Percentiles rank a stretch among this genome's conserved stretches.
Evolutionary conservation across 2,797 vertebrate genomes (phyloP).

Genomic region (Sebastolobus altivelis): DNA sequence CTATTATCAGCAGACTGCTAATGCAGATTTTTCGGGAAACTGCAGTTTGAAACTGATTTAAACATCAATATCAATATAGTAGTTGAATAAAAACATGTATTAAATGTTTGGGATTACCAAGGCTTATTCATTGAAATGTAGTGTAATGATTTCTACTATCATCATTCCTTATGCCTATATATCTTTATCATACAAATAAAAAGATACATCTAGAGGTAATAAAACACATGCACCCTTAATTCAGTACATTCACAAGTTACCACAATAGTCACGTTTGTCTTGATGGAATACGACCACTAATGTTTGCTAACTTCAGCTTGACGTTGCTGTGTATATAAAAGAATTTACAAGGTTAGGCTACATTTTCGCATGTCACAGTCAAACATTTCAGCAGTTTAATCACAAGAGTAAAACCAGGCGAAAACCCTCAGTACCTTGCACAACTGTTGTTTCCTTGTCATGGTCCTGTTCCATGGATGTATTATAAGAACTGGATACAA

Average conservation of each 20-base stretch:
- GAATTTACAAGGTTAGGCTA: background rate
- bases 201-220: slow-evolving; percentile 5
- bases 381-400: background rate
- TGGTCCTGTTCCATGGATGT: background rate
- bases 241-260: background rate
- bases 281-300: background rate
- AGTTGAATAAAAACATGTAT: slow-evolving; percentile 6
- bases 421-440: background rate
- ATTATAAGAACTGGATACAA: background rate
- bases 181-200: slow-evolving; percentile 2
- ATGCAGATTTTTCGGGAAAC: background rate
- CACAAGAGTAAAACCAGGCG: background rate
- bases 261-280: background rate
- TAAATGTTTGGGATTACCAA: slow-evolving; percentile 8
- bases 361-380: background rate
- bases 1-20: slow-evolving; percentile 10
- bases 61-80: background rate
- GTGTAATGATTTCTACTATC: slow-evolving; percentile 7
- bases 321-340: background rate
- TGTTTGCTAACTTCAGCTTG: slow-evolving; percentile 1
- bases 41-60: background rate
- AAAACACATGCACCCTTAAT: background rate
- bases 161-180: background rate
- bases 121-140: background rate
- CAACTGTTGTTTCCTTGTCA: background rate